A percentile compares a stretch with the other conserved stretches of the same genome.
Evolutionary conservation across 35 echinoderm and acorn worm species (phyloP).

Genomic region (Lytechinus variegatus): DNA sequence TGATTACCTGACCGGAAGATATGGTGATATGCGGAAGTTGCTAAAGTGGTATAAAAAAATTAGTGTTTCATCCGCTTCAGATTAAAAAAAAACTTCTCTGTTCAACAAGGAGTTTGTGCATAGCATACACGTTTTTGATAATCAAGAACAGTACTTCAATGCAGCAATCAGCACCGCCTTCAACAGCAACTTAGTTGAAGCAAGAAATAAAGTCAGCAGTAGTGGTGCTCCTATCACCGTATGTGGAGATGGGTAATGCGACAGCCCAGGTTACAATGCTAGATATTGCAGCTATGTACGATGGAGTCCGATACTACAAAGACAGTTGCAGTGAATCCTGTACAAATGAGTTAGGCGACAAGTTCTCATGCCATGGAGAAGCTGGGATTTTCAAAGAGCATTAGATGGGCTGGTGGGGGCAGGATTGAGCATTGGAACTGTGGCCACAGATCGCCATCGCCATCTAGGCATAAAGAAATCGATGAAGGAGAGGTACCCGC

Average conservation of each 20-base stretch:
- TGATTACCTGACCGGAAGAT: too few relatives aligned
- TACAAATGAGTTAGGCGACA: constrained; percentile 47
- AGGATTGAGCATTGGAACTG: background rate
- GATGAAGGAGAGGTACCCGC: background rate
- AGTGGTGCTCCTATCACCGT: background rate
- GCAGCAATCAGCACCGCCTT: background rate
- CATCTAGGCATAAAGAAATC: constrained; percentile 47
- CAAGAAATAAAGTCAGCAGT: background rate
- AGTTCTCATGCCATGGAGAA: constrained; percentile 65
- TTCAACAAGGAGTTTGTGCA: background rate
- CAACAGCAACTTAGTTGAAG: background rate
- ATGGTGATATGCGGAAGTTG: too few relatives aligned
- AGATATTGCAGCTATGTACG: constrained; percentile 55
- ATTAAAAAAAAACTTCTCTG: too few relatives aligned
- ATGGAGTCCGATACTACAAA: constrained; percentile 33
- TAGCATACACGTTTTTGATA: background rate
- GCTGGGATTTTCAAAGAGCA: constrained; percentile 8
- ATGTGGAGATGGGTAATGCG: constrained; percentile 56
- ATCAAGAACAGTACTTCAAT: background rate
- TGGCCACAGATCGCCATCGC: constrained; percentile 58
- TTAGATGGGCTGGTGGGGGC: background rate
- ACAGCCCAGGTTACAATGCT: constrained; percentile 52
- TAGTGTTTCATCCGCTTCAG: too few relatives aligned
- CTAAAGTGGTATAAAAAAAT: too few relatives aligned
- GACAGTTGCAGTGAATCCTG: constrained; percentile 21